A percentile compares a stretch with the other conserved stretches of the same genome.
Evolutionary conservation across 1,140 invertebrate species (phyloP).

Genomic region (Sitobion miscanthi): DNA sequence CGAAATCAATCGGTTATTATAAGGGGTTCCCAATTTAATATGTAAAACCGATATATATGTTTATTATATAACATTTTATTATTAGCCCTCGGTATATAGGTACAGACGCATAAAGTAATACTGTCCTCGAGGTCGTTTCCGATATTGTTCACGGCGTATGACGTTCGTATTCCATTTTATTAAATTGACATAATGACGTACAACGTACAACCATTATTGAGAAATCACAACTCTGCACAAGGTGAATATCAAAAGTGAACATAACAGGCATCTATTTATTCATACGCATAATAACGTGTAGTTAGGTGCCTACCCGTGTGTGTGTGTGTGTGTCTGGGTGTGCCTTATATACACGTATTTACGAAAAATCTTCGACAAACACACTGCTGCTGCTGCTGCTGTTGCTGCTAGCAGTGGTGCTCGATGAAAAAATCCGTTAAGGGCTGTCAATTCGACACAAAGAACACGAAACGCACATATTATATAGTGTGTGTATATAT

Average conservation of each 20-base stretch:
- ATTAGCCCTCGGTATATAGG: not conserved
- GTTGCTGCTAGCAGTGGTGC: not conserved
- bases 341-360: not conserved
- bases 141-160: not conserved
- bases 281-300: not conserved
- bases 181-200: constrained; percentile 3
- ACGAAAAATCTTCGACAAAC: not conserved
- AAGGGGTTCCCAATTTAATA: not conserved
- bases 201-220: not conserved
- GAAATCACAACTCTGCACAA: not conserved
- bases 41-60: constrained; percentile 7
- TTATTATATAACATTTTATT: not conserved
- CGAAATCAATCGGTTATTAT: constrained; percentile 5
- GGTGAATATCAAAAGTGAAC: not conserved
- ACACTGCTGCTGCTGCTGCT: not conserved
- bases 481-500: not conserved
- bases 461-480: not conserved
- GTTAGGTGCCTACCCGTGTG: too few species aligned
- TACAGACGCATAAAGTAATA: not conserved
- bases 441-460: not conserved
- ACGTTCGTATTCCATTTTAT: not conserved
- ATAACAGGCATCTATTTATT: not conserved
- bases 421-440: not conserved
- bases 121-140: not conserved
- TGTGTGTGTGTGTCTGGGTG: too few species aligned